phyloP scores from a whole-genome alignment of 2,113 vertebrate species.

The Rhadina sibilatrix region DNA sequence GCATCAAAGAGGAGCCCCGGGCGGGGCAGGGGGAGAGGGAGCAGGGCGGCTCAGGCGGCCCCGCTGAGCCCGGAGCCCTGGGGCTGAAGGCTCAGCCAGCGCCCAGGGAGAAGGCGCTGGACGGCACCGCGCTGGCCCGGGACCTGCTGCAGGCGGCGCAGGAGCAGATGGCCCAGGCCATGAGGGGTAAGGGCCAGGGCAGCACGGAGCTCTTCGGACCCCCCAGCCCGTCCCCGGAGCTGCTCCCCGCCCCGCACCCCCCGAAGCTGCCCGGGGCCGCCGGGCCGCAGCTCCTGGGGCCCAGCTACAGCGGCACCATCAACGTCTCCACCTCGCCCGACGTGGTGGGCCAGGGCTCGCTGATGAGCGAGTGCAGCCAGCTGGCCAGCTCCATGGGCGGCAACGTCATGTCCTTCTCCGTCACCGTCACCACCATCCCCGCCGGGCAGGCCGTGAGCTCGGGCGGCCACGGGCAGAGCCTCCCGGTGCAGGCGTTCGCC shows the following conservation, averaged over 20 bases:
- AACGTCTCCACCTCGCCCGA: conserved; percentile 86
- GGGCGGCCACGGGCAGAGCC: conserved; percentile 71
- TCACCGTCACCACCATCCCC: conserved; percentile 95
- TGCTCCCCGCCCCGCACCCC: conserved; percentile 70
- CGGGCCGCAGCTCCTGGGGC: conserved; percentile 63
- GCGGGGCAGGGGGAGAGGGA: background rate
- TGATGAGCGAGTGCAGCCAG: conserved; percentile 61
- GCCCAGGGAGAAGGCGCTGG: conserved; percentile 45
- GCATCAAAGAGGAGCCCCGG: conserved; percentile 68
- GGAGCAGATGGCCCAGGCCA: conserved; percentile 74
- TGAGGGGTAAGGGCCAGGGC: conserved; percentile 71
- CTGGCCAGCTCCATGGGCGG: conserved; percentile 73
- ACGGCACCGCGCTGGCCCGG: conserved; percentile 71
- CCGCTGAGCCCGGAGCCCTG: background rate
- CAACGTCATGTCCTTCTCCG: conserved; percentile 96
- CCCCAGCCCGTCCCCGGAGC: conserved; percentile 18
- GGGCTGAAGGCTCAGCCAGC: background rate
- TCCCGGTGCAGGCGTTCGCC: conserved; percentile 84
- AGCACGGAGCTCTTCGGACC: conserved; percentile 72
- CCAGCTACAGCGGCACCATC: conserved; percentile 88
- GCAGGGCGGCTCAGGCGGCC: background rate
- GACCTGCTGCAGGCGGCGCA: conserved; percentile 78
- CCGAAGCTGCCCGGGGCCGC: conserved; percentile 71
- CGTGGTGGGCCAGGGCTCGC: conserved; percentile 65
- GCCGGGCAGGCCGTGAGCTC: conserved; percentile 73